Conservation (phyloP, 1,140 invertebrate genomes). For the Oryctes rhinoceros region DNA sequence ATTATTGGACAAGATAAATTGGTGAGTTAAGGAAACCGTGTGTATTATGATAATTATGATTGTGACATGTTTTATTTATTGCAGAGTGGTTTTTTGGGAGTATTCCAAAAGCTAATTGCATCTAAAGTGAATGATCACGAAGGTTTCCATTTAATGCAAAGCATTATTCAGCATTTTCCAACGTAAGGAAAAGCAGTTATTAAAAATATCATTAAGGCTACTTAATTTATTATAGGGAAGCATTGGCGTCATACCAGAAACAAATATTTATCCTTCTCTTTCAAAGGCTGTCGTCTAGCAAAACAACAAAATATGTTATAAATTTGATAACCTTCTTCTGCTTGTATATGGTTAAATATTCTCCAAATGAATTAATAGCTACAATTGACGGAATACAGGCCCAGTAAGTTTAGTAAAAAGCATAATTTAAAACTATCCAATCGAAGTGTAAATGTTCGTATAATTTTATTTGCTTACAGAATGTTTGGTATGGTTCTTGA, state of each 20-base stretch:
- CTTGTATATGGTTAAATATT: constrained; percentile 83
- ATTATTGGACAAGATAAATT: constrained; percentile 69
- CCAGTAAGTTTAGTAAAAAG: constrained; percentile 67
- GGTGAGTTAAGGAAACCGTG: constrained; percentile 45
- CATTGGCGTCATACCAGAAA: constrained; percentile 80
- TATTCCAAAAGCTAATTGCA: constrained; percentile 96
- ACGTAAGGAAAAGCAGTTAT: constrained; percentile 61
- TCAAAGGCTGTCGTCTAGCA: constrained; percentile 88
- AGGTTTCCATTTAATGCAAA: constrained; percentile 91
- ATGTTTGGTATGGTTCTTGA: constrained; percentile 97
- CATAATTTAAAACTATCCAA: neutral
- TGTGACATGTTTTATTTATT: constrained; percentile 42
- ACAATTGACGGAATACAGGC: constrained; percentile 88
- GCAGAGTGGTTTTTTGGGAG: constrained; percentile 86
- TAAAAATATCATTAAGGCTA: constrained; percentile 39
- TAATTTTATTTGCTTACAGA: constrained; percentile 63
- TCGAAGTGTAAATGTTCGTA: neutral
- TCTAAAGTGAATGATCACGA: constrained; percentile 96
- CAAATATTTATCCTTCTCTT: constrained; percentile 93
- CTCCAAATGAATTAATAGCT: constrained; percentile 74
- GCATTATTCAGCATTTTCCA: constrained; percentile 79
- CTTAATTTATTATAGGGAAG: constrained; percentile 63
- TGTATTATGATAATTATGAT: constrained; percentile 40
- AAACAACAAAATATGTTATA: constrained; percentile 93
- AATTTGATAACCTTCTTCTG: constrained; percentile 90